These are phyloP conservation scores for western clawed frog (Xenopus tropicalis) DNA, from an alignment of 2,113 vertebrate genomes.

Conservation along the genomic window UCB_Xtro_10.0 CM004446.2:99639501-99640000, in stretches of 20 bases:
- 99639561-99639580: conserved; percentile 73
- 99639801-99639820: conserved; percentile 74
- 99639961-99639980: conserved; percentile 80
- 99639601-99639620: conserved; percentile 71
- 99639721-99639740: conserved; percentile 76
- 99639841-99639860: conserved; percentile 94
- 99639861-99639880: conserved; percentile 90
- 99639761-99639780: conserved; percentile 72
- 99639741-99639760: conserved; percentile 67
- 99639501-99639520: conserved; percentile 68
- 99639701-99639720: conserved; percentile 73
- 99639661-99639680: conserved; percentile 49
- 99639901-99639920: conserved; percentile 81
- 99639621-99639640: conserved; percentile 87
- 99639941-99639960: conserved; percentile 84
- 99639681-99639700: conserved; percentile 67
- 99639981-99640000: conserved; percentile 77
- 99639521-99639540: conserved; percentile 69
- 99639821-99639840: conserved; percentile 82
- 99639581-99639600: conserved; percentile 78
- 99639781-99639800: conserved; percentile 89
- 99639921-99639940: conserved; percentile 87
- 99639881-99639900: conserved; percentile 60
- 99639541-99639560: conserved; percentile 75
- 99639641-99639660: conserved; percentile 87